Conservation (phyloP, 2,888 invertebrate genomes). For the Pelosia muscerda region DNA sequence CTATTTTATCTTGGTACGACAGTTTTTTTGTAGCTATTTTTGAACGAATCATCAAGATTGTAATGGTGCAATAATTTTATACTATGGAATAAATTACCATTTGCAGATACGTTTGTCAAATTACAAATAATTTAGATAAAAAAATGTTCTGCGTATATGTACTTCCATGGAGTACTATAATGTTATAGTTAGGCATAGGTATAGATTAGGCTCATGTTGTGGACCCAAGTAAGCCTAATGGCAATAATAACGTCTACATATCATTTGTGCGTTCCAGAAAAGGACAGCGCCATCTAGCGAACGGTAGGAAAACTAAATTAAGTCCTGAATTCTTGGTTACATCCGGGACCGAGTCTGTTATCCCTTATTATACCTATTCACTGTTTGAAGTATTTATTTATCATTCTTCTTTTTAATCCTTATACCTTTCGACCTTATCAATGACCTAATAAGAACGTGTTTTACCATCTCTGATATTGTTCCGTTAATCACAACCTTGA, state of each 20-base stretch:
- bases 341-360: too few species aligned
- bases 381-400: too few species aligned
- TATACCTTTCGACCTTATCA: background rate
- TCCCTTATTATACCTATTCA: too few species aligned
- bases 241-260: too few species aligned
- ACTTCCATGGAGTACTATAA: background rate
- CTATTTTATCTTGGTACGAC: background rate
- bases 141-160: background rate
- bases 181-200: background rate
- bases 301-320: too few species aligned
- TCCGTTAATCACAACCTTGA: slow-evolving; percentile 7
- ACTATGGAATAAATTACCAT: background rate
- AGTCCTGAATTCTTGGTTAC: too few species aligned
- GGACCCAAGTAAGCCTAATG: too few species aligned
- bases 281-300: too few species aligned
- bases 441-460: background rate
- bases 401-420: background rate
- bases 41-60: slow-evolving; percentile 2
- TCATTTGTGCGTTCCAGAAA: too few species aligned
- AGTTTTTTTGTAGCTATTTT: background rate
- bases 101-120: background rate
- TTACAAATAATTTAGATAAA: background rate
- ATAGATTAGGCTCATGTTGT: too few species aligned
- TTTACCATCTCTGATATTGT: background rate
- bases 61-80: background rate